Base-by-base conservation (phyloP, 1,140 invertebrate species). In the Penaeus vannamei region DNA sequence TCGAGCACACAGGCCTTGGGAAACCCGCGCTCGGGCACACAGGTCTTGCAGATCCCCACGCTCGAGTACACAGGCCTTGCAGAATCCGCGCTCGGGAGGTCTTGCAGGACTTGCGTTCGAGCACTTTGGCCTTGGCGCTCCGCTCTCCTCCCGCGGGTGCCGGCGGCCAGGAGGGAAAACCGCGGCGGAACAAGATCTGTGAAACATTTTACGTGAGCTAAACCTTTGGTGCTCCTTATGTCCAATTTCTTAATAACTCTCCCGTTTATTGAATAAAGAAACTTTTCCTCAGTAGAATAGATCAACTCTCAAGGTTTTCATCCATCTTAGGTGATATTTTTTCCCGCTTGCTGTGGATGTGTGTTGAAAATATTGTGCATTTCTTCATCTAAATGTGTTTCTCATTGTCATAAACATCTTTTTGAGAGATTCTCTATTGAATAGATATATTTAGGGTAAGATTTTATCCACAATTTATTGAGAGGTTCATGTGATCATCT, bases 341-440 rank as follows among this genome's bases (percentile, higher is more conserved):
- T 83, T 80, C 59, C 83, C 59, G 87, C 87, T 89, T 89, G 87
- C 82, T 89, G 87, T 89, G 87, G 61, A 69, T 84, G 87, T 89
- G 87, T 88, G 87, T 89, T 59, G 19, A 85, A 32, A 89, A 89
- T 89, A 89, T 85, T 89, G 87, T 89, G 87, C 87, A 77, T 84
- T 89, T 89, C 87, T 88, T 80, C 87, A 89, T 89, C 87, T 89
- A 62, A 36, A 85, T 85, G 87, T 89, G 87, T 89, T 89, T 84
- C 61, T 84, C 61, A 84, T 89, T 80, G 82, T 84, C 82, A 89
- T 79, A 59, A 59, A 64, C 53, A 81, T 80, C 83, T 32, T 85
- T 89, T 85, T 79, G 72, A 84, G 82, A 89, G 82, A 84, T 89
- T 85, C 87, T 85, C 69, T 89, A 32, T 79, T 85, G 59, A 83